Percentiles rank a stretch among this genome's conserved stretches.
Conservation (phyloP, 2,888 invertebrate genomes). For the Rhogogaster chlorosoma region DNA sequence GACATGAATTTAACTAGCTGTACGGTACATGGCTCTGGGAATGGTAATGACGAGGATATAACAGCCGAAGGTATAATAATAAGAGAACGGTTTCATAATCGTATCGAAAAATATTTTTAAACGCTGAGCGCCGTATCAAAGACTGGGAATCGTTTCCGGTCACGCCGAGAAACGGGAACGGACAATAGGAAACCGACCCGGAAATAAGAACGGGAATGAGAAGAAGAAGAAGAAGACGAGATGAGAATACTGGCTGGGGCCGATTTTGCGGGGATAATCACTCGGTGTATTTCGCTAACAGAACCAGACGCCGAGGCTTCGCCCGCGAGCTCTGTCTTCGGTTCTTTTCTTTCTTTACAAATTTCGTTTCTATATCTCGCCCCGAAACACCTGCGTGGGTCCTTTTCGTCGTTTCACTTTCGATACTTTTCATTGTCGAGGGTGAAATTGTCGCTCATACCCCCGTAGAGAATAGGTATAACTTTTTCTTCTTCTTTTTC, state of each 20-base stretch:
- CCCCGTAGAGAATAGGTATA: background rate
- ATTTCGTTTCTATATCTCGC: background rate
- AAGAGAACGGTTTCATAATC: too few species aligned
- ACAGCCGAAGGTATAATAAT: too few species aligned
- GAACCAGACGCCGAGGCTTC: background rate
- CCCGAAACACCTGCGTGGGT: constrained; percentile 65
- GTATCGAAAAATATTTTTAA: background rate
- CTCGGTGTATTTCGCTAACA: background rate
- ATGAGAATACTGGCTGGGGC: background rate
- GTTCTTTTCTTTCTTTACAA: constrained; percentile 22
- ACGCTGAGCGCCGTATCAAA: background rate
- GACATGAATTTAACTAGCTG: background rate
- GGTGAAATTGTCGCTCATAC: constrained; percentile 44
- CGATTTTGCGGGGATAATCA: constrained; percentile 21
- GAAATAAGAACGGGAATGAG: background rate
- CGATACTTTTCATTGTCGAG: constrained; percentile 33
- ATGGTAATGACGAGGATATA: too few species aligned
- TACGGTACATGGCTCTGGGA: too few species aligned
- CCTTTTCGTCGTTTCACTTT: constrained; percentile 27
- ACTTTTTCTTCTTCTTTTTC: constrained; percentile 3
- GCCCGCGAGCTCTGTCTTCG: constrained; percentile 5
- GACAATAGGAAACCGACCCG: background rate
- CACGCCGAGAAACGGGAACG: background rate
- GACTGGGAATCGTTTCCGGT: constrained; percentile 37
- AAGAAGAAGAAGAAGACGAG: background rate